phyloP scores from a whole-genome alignment of 2,888 invertebrate species.

The Yponomeuta malinellus region DNA sequence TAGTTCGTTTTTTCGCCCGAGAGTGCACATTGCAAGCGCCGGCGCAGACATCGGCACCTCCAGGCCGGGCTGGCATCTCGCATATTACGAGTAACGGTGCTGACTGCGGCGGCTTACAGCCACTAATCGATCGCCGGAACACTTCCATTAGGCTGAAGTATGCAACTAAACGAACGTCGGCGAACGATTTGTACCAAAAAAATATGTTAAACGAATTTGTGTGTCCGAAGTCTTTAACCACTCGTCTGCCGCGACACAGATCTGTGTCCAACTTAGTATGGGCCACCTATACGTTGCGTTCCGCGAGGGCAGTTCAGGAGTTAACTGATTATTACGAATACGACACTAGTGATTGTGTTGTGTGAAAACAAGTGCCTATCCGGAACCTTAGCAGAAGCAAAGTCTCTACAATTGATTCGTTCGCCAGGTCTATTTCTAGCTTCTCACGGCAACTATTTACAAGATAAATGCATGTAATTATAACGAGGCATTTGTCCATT shows the following conservation, averaged over 20 bases:
- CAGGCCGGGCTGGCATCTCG: background rate
- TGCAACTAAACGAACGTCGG: background rate
- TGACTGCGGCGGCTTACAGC: conserved; percentile 1
- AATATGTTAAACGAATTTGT: no score
- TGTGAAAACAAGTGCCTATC: no score
- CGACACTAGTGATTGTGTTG: no score
- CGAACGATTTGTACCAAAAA: background rate
- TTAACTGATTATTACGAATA: no score
- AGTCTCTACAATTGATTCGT: background rate
- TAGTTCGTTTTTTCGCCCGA: background rate
- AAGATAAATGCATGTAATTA: background rate
- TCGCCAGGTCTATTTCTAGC: background rate
- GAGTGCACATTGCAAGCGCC: background rate
- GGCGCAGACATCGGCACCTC: background rate
- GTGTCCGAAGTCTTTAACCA: no score
- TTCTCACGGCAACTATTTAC: background rate
- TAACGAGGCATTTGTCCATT: background rate
- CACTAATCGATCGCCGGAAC: conserved; percentile 10
- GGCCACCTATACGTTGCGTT: no score
- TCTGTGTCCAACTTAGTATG: no score
- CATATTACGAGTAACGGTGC: background rate
- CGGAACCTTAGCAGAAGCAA: no score
- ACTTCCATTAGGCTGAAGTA: background rate
- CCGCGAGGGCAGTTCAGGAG: no score
- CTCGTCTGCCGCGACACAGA: no score